These are phyloP conservation scores for Hyla sarda DNA, from an alignment of 2,113 vertebrate species.

Conservation along the genomic window DNA sequence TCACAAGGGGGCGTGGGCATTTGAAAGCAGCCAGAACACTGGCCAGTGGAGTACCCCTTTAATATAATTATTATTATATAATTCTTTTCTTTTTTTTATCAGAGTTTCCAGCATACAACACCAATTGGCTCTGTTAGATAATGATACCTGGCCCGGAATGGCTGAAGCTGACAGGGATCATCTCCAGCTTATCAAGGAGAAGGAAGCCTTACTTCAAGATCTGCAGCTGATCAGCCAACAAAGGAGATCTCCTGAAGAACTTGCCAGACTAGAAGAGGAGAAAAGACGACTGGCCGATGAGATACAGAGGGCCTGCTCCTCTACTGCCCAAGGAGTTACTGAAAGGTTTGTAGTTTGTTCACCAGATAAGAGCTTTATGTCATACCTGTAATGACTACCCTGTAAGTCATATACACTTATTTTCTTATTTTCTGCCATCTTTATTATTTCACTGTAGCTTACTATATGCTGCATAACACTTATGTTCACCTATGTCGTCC, in stretches of 20 bases:
- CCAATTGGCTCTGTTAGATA: slow-evolving; percentile 91
- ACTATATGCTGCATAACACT: too few relatives aligned
- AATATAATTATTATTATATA: too few relatives aligned
- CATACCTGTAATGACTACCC: neutral
- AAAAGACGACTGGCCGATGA: slow-evolving; percentile 88
- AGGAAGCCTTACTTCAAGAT: slow-evolving; percentile 94
- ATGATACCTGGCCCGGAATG: slow-evolving; percentile 91
- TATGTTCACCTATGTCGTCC: too few relatives aligned
- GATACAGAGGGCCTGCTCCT: slow-evolving; percentile 84
- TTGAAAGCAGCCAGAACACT: too few relatives aligned
- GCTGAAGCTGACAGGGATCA: slow-evolving; percentile 92
- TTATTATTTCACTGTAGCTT: too few relatives aligned
- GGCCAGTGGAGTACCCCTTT: too few relatives aligned
- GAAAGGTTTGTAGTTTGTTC: slow-evolving; percentile 81
- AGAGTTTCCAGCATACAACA: slow-evolving; percentile 94
- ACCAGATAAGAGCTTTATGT: neutral
- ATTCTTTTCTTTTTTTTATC: slow-evolving; percentile 27
- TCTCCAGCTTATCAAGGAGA: slow-evolving; percentile 94
- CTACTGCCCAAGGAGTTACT: slow-evolving; percentile 87
- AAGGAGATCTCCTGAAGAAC: slow-evolving; percentile 78
- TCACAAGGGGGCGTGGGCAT: too few relatives aligned
- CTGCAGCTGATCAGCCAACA: slow-evolving; percentile 89
- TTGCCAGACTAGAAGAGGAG: slow-evolving; percentile 87
- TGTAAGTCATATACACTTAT: too few relatives aligned
- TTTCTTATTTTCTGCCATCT: too few relatives aligned